A percentile compares a stretch with the other conserved stretches of the same genome.
These are phyloP conservation scores for Bombus affinis DNA, from an alignment of 1,140 invertebrate genomes.

Conservation along the genomic window DNA sequence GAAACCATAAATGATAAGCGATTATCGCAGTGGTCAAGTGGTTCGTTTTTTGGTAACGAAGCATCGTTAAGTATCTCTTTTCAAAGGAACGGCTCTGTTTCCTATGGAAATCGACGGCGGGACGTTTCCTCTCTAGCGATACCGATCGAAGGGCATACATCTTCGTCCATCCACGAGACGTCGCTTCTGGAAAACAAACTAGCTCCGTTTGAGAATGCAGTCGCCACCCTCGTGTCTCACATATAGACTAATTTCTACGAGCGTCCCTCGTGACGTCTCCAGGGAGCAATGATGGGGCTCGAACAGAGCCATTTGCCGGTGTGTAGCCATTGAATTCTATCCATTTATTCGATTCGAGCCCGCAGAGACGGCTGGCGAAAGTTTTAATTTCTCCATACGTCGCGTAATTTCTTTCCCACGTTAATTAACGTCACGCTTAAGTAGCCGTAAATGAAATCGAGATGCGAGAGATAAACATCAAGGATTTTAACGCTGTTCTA, in stretches of 20 bases:
- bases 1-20: neutral
- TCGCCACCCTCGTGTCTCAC: conserved; percentile 44
- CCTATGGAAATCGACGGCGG: neutral
- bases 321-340: conserved; percentile 75
- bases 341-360: conserved; percentile 66
- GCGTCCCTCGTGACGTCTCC: conserved; percentile 72
- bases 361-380: conserved; percentile 63
- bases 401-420: conserved; percentile 32
- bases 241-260: conserved; percentile 79
- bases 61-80: no score
- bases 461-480: neutral
- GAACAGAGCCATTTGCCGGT: conserved; percentile 52
- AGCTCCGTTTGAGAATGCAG: conserved; percentile 23
- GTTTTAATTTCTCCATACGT: conserved; percentile 76
- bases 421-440: conserved; percentile 36
- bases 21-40: neutral
- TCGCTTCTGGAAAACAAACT: conserved; percentile 52
- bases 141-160: conserved; percentile 45
- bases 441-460: neutral
- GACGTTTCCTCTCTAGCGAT: neutral
- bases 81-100: neutral
- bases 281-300: conserved; percentile 74
- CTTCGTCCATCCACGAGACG: conserved; percentile 44
- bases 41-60: no score
- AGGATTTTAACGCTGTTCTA: no score